Percentiles rank a stretch among this genome's conserved stretches.
Conservation (phyloP, 2,113 vertebrate species). For the Sebastes fasciatus region DNA sequence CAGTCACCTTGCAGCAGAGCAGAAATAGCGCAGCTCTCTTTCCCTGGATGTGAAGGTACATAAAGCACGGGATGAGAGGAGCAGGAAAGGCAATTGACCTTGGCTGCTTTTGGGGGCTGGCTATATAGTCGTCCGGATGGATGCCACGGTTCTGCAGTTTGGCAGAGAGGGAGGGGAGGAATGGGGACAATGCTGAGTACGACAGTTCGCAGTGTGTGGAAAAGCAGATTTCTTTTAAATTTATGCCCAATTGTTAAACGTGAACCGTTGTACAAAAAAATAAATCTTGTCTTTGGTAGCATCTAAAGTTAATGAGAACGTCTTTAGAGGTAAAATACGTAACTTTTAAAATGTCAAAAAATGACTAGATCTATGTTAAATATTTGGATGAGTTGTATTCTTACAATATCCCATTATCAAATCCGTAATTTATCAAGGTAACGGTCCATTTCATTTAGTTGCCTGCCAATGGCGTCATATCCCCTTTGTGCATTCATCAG, state of each 20-base stretch:
- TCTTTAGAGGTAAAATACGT: not conserved
- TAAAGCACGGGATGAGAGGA: slow-evolving; percentile 81
- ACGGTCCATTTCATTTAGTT: not conserved
- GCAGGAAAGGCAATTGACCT: slow-evolving; percentile 84
- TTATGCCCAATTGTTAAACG: slow-evolving; percentile 4
- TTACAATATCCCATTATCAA: not conserved
- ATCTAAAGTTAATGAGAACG: not conserved
- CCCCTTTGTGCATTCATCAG: not conserved
- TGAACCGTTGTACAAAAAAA: slow-evolving; percentile 13
- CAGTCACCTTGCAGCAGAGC: slow-evolving; percentile 91
- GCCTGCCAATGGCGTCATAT: not conserved
- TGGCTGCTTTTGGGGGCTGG: slow-evolving; percentile 80
- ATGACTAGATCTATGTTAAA: not conserved
- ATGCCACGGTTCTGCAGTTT: slow-evolving; percentile 65
- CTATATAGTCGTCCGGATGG: slow-evolving; percentile 60
- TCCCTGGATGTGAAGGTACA: slow-evolving; percentile 83
- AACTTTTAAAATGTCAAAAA: not conserved
- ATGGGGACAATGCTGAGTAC: slow-evolving; percentile 46
- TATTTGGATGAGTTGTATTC: not conserved
- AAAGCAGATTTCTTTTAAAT: slow-evolving; percentile 10
- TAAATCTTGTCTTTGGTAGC: not conserved
- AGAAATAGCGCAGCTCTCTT: slow-evolving; percentile 86
- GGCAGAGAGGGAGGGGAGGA: slow-evolving; percentile 33
- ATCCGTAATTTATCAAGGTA: not conserved
- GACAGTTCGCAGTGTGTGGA: slow-evolving; percentile 42